phyloP scores from a whole-genome alignment of 2,113 vertebrate genomes.

The Protobothrops mucrosquamatus region DNA sequence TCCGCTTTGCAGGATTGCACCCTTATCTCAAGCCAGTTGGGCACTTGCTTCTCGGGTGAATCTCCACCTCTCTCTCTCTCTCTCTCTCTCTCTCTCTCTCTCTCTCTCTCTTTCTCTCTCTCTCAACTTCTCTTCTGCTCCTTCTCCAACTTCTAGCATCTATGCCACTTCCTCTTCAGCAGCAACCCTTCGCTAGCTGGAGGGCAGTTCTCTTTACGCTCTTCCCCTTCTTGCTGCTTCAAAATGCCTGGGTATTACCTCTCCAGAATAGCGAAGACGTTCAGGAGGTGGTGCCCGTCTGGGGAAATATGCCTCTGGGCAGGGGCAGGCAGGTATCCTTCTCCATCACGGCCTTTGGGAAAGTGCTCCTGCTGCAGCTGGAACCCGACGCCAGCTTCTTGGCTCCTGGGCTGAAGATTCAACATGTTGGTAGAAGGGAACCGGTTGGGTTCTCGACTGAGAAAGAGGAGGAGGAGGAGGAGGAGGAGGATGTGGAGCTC shows the following conservation, averaged over 20 bases:
- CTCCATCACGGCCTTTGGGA: constrained; percentile 75
- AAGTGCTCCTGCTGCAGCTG: constrained; percentile 72
- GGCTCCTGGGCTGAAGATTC: constrained; percentile 73
- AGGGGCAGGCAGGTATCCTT: constrained; percentile 44
- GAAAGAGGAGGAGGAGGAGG: not conserved
- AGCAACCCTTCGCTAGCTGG: constrained; percentile 25
- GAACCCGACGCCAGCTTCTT: constrained; percentile 79
- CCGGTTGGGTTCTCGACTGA: not conserved
- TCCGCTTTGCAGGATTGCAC: not conserved
- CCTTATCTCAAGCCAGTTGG: not conserved
- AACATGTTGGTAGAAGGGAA: constrained; percentile 56
- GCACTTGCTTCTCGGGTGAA: not conserved
- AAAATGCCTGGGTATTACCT: constrained; percentile 56
- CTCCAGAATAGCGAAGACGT: constrained; percentile 35
- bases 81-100: not conserved
- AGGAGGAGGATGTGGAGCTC: constrained; percentile 20
- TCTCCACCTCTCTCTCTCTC: constrained; percentile 15
- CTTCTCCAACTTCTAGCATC: not conserved
- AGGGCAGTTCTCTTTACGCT: not conserved
- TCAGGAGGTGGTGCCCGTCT: constrained; percentile 55
- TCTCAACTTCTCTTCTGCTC: not conserved
- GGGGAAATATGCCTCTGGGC: constrained; percentile 43
- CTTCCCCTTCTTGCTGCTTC: constrained; percentile 27
- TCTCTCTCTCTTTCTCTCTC: not conserved
- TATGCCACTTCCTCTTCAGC: constrained; percentile 25